Percentiles rank a stretch among this genome's conserved stretches.
Evolutionary conservation across 2,888 invertebrate species (phyloP).

Genomic region (Ornithoptera priamus): DNA sequence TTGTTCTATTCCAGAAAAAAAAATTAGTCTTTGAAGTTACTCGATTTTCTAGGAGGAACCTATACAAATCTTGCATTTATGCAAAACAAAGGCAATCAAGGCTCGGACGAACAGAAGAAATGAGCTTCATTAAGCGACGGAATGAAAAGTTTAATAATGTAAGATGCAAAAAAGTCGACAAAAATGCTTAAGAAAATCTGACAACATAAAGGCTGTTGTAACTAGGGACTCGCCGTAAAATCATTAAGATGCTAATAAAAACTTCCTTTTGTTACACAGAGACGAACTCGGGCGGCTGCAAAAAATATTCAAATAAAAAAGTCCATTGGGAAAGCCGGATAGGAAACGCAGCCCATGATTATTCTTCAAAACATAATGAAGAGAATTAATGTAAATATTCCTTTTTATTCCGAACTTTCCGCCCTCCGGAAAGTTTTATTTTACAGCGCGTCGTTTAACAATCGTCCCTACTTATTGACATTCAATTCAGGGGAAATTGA

Average conservation of each 20-base stretch:
- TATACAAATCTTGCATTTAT: slow-evolving; percentile 80
- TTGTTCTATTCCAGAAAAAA: slow-evolving; percentile 64
- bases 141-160: slow-evolving; percentile 81
- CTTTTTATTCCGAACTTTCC: slow-evolving; percentile 73
- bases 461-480: slow-evolving; percentile 79
- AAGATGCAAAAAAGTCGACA: slow-evolving; percentile 79
- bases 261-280: slow-evolving; percentile 79
- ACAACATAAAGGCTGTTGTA: slow-evolving; percentile 81
- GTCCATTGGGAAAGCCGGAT: slow-evolving; percentile 75
- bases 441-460: slow-evolving; percentile 78
- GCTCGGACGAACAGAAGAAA: slow-evolving; percentile 78
- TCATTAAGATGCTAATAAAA: slow-evolving; percentile 82
- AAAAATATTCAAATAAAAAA: slow-evolving; percentile 80
- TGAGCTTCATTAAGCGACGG: slow-evolving; percentile 80
- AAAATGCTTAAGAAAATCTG: slow-evolving; percentile 81
- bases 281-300: slow-evolving; percentile 68
- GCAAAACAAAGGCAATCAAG: slow-evolving; percentile 81
- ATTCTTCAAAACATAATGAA: slow-evolving; percentile 82
- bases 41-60: slow-evolving; percentile 72
- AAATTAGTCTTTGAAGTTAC: slow-evolving; percentile 67
- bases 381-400: slow-evolving; percentile 82
- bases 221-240: slow-evolving; percentile 80
- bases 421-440: slow-evolving; percentile 80
- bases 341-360: slow-evolving; percentile 77
- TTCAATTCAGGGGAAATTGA: slow-evolving; percentile 80